A percentile compares a stretch with the other conserved stretches of the same genome.
Conservation (phyloP, 2,888 invertebrate genomes). For the Entomobrya proxima region DNA sequence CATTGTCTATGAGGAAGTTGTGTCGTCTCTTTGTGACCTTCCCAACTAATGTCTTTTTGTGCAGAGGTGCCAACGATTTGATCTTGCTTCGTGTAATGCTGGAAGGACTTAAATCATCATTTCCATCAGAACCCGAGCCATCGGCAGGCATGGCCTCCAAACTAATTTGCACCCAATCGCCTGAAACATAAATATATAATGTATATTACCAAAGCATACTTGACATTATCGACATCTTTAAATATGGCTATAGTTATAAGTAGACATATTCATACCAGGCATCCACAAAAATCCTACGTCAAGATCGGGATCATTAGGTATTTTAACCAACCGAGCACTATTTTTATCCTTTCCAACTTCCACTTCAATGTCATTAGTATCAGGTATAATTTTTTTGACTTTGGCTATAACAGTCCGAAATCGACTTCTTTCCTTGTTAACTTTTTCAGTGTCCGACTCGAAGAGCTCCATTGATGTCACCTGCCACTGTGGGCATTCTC, state of each 20-base stretch:
- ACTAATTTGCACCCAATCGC: conserved; percentile 73
- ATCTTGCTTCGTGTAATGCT: conserved; percentile 55
- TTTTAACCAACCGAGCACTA: conserved; percentile 12
- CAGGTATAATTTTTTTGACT: conserved; percentile 31
- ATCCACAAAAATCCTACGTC: conserved; percentile 23
- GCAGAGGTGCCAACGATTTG: conserved; percentile 48
- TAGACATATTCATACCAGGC: conserved; percentile 17
- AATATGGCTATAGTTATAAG: no score
- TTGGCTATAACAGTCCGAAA: conserved; percentile 39
- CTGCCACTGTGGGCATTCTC: conserved; percentile 42
- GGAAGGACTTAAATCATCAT: no score
- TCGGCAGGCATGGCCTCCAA: conserved; percentile 58
- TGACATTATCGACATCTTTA: neutral
- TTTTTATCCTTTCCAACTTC: conserved; percentile 27
- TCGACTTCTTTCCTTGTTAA: conserved; percentile 42
- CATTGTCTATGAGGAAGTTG: conserved; percentile 81
- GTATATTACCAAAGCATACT: neutral
- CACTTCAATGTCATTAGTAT: conserved; percentile 24
- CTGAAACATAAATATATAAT: conserved; percentile 51
- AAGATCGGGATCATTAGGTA: neutral
- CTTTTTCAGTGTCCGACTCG: conserved; percentile 35
- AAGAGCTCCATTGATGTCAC: conserved; percentile 57
- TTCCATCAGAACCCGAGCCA: conserved; percentile 4
- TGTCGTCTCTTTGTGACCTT: conserved; percentile 76
- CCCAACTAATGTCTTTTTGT: conserved; percentile 76